Percentiles rank a stretch among this genome's conserved stretches.
Conservation (phyloP, 2,797 vertebrate species). For the Borostomias antarcticus region DNA sequence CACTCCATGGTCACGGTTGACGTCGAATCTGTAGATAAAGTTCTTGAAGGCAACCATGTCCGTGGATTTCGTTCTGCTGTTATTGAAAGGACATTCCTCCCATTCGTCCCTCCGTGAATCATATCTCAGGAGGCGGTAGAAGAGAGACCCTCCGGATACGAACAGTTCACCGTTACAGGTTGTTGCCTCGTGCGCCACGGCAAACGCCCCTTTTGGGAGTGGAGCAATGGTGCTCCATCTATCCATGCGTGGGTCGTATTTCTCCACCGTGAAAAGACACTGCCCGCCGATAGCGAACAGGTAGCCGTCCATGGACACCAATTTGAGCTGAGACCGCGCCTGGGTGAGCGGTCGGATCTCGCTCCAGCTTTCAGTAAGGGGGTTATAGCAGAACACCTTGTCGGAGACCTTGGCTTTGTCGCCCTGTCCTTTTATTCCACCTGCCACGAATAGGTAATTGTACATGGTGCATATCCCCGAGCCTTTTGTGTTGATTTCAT, state of each 20-base stretch:
- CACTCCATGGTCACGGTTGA: slow-evolving; percentile 73
- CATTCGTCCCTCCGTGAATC: slow-evolving; percentile 88
- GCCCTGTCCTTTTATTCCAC: slow-evolving; percentile 72
- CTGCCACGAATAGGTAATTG: slow-evolving; percentile 92
- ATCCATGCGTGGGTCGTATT: slow-evolving; percentile 87
- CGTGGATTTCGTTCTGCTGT: slow-evolving; percentile 83
- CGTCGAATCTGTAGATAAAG: slow-evolving; percentile 89
- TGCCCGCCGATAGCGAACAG: slow-evolving; percentile 90
- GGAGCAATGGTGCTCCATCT: slow-evolving; percentile 85
- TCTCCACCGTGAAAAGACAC: slow-evolving; percentile 91
- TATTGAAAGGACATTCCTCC: slow-evolving; percentile 92
- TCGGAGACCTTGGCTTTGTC: slow-evolving; percentile 79
- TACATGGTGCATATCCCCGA: slow-evolving; percentile 87
- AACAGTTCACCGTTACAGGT: slow-evolving; percentile 88
- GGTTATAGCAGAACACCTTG: slow-evolving; percentile 90
- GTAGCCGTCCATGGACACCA: slow-evolving; percentile 87
- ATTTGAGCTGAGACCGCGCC: slow-evolving; percentile 85
- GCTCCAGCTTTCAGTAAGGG: slow-evolving; percentile 83
- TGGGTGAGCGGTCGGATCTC: slow-evolving; percentile 80
- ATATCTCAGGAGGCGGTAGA: slow-evolving; percentile 89
- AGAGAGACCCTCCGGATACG: slow-evolving; percentile 90
- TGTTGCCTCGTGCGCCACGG: slow-evolving; percentile 87
- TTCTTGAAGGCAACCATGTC: slow-evolving; percentile 89
- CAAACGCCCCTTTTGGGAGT: slow-evolving; percentile 89
- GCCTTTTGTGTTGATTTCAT: slow-evolving; percentile 83